Conservation (phyloP, 2,888 invertebrate species). For the Hipparchia sbordonii region DNA sequence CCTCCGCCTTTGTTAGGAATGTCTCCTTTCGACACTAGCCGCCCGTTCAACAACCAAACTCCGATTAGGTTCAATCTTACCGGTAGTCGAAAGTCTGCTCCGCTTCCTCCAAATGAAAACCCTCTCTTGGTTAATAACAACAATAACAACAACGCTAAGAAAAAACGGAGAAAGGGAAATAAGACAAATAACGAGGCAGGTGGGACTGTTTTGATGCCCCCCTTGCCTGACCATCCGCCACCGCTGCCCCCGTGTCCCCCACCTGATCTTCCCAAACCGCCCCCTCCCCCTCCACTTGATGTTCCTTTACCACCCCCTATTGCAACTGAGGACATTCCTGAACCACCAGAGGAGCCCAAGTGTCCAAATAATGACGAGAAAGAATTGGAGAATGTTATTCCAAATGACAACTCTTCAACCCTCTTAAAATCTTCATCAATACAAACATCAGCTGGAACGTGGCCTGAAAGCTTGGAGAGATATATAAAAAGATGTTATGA, state of each 20-base stretch:
- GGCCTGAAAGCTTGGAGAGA: slow-evolving; percentile 91
- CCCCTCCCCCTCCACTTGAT: slow-evolving; percentile 62
- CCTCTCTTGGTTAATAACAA: slow-evolving; percentile 60
- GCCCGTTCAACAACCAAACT: slow-evolving; percentile 71
- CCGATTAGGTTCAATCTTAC: slow-evolving; percentile 78
- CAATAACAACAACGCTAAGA: slow-evolving; percentile 80
- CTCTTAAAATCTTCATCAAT: slow-evolving; percentile 66
- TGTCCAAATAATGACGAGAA: slow-evolving; percentile 46
- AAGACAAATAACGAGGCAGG: slow-evolving; percentile 79
- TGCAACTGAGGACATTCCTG: slow-evolving; percentile 69
- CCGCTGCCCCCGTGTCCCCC: slow-evolving; percentile 79
- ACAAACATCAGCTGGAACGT: slow-evolving; percentile 81
- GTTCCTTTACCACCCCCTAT: slow-evolving; percentile 75
- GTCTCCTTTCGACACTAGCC: slow-evolving; percentile 71
- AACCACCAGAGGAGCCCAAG: slow-evolving; percentile 61
- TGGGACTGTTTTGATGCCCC: slow-evolving; percentile 62
- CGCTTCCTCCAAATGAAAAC: slow-evolving; percentile 68
- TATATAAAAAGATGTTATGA: slow-evolving; percentile 97
- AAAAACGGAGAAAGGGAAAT: slow-evolving; percentile 88
- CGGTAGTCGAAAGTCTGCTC: slow-evolving; percentile 66
- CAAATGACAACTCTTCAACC: slow-evolving; percentile 56
- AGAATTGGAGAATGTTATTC: slow-evolving; percentile 52
- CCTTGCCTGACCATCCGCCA: slow-evolving; percentile 82
- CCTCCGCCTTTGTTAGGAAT: slow-evolving; percentile 72
- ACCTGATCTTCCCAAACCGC: slow-evolving; percentile 69